These are phyloP conservation scores for Alentia gelatinosa DNA, from an alignment of 2,888 invertebrate species.

Conservation along the genomic window DNA sequence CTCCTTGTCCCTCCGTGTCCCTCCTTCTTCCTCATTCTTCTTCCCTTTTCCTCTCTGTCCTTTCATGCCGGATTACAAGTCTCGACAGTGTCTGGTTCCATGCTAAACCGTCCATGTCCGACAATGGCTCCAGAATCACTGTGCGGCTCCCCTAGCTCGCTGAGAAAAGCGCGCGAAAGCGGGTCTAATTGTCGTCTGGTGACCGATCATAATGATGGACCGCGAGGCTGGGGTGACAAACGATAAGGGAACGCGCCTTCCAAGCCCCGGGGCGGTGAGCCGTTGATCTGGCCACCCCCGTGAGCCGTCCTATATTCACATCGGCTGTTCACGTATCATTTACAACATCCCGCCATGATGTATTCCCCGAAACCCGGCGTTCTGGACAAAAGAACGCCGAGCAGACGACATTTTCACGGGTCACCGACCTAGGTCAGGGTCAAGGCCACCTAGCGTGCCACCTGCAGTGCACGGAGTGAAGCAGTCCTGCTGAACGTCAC, in stretches of 20 bases:
- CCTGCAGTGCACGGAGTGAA: neutral
- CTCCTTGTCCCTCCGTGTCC: too few relatives aligned
- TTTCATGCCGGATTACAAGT: too few relatives aligned
- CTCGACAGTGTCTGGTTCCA: too few relatives aligned
- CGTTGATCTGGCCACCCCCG: neutral
- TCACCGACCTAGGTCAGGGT: constrained; percentile 2
- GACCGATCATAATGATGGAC: neutral
- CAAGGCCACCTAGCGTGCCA: neutral
- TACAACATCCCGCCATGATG: neutral
- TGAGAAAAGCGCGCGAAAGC: neutral
- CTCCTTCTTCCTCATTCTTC: too few relatives aligned
- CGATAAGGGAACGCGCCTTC: neutral
- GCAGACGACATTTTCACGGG: constrained; percentile 37
- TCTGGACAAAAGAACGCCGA: neutral
- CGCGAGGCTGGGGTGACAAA: neutral
- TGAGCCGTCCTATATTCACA: neutral
- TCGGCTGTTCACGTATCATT: constrained; percentile 1
- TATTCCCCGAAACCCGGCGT: neutral
- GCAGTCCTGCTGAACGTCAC: neutral
- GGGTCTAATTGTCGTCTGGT: neutral
- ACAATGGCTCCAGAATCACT: too few relatives aligned
- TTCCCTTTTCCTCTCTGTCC: too few relatives aligned
- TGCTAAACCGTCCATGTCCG: too few relatives aligned
- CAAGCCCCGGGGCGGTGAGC: neutral
- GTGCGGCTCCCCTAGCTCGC: too few relatives aligned